A percentile compares a stretch with the other conserved stretches of the same genome.
These are phyloP conservation scores for Arctopsyche grandis DNA, from an alignment of 1,140 invertebrate genomes.

Conservation along the genomic window DNA sequence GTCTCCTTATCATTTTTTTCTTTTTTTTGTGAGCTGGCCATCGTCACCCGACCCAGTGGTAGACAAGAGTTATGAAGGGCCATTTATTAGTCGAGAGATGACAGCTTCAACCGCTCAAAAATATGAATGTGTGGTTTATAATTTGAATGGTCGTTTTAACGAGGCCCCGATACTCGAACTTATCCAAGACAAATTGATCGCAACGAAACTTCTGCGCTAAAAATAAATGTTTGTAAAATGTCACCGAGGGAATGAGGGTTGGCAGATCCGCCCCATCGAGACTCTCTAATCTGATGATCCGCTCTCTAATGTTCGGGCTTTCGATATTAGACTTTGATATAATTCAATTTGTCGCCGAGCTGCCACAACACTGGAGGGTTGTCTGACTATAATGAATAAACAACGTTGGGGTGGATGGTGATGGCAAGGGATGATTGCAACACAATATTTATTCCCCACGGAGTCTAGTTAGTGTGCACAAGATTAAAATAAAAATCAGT, in stretches of 20 bases:
- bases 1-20: conserved; percentile 6
- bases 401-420: conserved; percentile 39
- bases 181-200: not conserved
- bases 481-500: conserved; percentile 27
- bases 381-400: conserved; percentile 49
- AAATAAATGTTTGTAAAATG: not conserved
- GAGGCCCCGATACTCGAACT: not conserved
- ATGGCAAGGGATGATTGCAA: conserved; percentile 10
- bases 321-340: conserved; percentile 44
- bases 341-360: conserved; percentile 50
- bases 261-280: not conserved
- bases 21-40: not conserved
- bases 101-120: conserved; percentile 40
- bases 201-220: not conserved
- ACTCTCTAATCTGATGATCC: conserved; percentile 24
- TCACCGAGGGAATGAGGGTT: not conserved
- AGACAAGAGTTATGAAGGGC: conserved; percentile 44
- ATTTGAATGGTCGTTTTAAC: conserved; percentile 39
- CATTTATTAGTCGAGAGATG: conserved; percentile 46
- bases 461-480: not conserved
- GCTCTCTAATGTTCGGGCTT: conserved; percentile 35
- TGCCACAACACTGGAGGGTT: conserved; percentile 25
- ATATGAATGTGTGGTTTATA: conserved; percentile 41
- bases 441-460: not conserved
- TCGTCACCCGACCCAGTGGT: not conserved